Evolutionary conservation across 2,888 invertebrate species (phyloP).

Genomic region (Cheilosia vernalis): DNA sequence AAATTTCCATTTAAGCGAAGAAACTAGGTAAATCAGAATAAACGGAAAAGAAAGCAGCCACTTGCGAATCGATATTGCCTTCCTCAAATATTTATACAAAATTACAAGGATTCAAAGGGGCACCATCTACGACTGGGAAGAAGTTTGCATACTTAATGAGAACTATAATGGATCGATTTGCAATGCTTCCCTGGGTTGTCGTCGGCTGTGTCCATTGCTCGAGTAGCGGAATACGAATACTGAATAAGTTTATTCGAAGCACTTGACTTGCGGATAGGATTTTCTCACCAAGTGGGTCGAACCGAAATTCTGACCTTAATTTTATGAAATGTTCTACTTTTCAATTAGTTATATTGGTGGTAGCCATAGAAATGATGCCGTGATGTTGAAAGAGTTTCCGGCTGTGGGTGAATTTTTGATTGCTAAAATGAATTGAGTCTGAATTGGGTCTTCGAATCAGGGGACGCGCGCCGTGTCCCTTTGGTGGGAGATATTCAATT

Average conservation of each 20-base stretch:
- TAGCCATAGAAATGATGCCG: background rate
- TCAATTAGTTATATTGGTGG: slow-evolving; percentile 14
- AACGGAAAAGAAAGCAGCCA: background rate
- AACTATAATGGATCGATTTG: slow-evolving; percentile 29
- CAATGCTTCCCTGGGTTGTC: background rate
- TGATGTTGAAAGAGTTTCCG: background rate
- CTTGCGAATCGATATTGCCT: slow-evolving; percentile 21
- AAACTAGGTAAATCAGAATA: slow-evolving; percentile 11
- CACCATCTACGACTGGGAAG: slow-evolving; percentile 11
- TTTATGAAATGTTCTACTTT: slow-evolving; percentile 7
- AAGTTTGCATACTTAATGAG: slow-evolving; percentile 37
- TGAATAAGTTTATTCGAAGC: slow-evolving; percentile 8
- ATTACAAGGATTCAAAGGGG: slow-evolving; percentile 31
- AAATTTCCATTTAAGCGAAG: slow-evolving; percentile 19
- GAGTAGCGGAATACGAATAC: slow-evolving; percentile 8
- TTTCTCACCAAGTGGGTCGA: slow-evolving; percentile 5
- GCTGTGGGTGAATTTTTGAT: slow-evolving; percentile 2
- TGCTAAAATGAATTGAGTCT: background rate
- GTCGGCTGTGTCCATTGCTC: background rate
- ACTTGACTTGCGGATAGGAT: slow-evolving; percentile 22
- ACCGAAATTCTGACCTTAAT: slow-evolving; percentile 10
- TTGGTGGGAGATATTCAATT: too few relatives aligned
- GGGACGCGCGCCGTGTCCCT: too few relatives aligned
- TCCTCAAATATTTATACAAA: slow-evolving; percentile 41
- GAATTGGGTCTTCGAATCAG: too few relatives aligned